Base-by-base conservation (phyloP, 2,888 invertebrate species). In the Protonemura montana region DNA sequence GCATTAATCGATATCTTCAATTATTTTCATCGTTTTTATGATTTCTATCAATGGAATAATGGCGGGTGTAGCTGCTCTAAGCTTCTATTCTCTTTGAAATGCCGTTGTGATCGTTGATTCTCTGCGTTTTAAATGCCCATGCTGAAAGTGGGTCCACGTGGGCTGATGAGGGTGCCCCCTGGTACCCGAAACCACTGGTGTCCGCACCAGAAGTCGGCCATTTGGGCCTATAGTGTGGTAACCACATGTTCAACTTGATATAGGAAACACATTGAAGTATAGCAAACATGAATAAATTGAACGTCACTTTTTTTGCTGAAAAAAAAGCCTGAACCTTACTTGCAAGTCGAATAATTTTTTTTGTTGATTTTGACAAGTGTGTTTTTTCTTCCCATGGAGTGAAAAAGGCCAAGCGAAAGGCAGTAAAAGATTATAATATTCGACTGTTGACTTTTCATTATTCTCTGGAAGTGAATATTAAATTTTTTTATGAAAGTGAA, bases 391-490 rank as follows among this genome's bases (percentile, higher is more conserved):
- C 59, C 59, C 13, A 10, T 10, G 13, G 59, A 59, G 59, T 59
- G 21, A 59, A 59, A 59, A 59, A 59, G 59, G 16, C 16, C 59
- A 13, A 59, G 16, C 59, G 59, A 59, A 59, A 59, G 59, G 59
- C 59, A 59, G 13, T 59, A 10, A 16, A 21, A 59, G 59, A 59
- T 59, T 59, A 59, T 59, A 59, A 59, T 59, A 59, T 59, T 59
- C 59, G 13, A 21, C 59, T 59, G 59, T 59, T 59, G 59, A 59
- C 59, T 59, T 59, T 59, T 59, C 59, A 59, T 59, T 59, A 59
- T 59, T 59, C 59, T 59, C 59, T 59, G 13, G 59, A 59, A 59
- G 59, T 59, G 59, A 59, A 59, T 59, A 59, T 59, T 59, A 59
- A 59, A 59, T 59, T 59, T 59, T n/a, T 59, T 59, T 59, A 21